A percentile compares a stretch with the other conserved stretches of the same genome.
Conservation (phyloP, 2,113 vertebrate genomes). For the Platysteira castanea region DNA sequence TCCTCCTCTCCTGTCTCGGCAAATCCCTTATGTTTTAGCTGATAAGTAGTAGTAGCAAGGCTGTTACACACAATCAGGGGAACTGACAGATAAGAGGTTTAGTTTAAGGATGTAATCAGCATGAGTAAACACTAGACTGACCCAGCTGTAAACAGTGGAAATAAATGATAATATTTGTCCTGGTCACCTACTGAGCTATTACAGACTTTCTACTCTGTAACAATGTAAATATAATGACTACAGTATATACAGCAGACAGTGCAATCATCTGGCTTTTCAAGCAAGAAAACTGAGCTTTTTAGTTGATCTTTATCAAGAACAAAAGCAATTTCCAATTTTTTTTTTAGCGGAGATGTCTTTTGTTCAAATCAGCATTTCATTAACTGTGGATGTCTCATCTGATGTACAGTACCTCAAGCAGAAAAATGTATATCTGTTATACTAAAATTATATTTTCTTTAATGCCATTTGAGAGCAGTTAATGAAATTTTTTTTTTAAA, state of each 20-base stretch:
- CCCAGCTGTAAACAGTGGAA: constrained; percentile 56
- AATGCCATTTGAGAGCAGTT: not conserved
- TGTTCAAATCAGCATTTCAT: not conserved
- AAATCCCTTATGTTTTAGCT: constrained; percentile 40
- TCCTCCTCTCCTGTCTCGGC: not conserved
- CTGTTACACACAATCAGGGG: constrained; percentile 30
- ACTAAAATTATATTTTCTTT: not conserved
- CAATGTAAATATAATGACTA: constrained; percentile 32
- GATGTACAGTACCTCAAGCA: not conserved
- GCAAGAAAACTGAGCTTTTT: not conserved
- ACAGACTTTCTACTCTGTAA: constrained; percentile 16
- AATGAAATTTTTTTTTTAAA: not conserved
- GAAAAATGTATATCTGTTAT: not conserved
- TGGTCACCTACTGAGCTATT: constrained; percentile 53
- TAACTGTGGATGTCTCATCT: not conserved
- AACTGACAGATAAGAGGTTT: constrained; percentile 62
- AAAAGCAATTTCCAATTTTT: not conserved
- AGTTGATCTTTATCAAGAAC: not conserved
- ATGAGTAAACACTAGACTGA: constrained; percentile 53
- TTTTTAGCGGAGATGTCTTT: not conserved
- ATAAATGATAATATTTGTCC: constrained; percentile 63
- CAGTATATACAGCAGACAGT: not conserved
- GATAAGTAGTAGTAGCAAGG: constrained; percentile 39
- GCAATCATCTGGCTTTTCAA: not conserved
- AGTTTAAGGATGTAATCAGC: constrained; percentile 65